phyloP scores from a whole-genome alignment of 2,113 vertebrate genomes.

The Gallinago jamesoni region DNA sequence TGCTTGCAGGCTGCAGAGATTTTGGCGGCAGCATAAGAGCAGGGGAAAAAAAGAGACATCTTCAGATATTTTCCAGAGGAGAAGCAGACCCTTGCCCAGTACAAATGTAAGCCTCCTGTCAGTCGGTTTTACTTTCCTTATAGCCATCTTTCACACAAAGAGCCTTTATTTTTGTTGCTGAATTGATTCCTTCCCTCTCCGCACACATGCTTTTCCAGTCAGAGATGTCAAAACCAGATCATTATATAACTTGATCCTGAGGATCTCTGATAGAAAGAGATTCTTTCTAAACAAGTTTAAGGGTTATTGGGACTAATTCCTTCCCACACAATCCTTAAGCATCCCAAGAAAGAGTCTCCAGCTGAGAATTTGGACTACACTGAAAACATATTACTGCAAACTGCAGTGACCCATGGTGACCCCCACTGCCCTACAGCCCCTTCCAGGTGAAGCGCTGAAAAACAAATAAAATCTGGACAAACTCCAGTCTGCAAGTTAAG shows the following conservation, averaged over 20 bases:
- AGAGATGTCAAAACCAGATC: conserved; percentile 26
- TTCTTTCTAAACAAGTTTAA: conserved; percentile 51
- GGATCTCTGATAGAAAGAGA: conserved; percentile 28
- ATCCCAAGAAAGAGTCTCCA: conserved; percentile 69
- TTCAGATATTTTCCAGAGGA: background rate
- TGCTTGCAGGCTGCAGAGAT: background rate
- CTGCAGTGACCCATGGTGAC: conserved; percentile 46
- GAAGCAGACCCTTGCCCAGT: background rate
- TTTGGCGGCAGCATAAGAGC: background rate
- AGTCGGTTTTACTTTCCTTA: background rate
- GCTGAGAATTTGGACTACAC: conserved; percentile 70
- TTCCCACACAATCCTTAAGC: conserved; percentile 54
- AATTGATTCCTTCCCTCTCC: conserved; percentile 1
- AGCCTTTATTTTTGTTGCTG: conserved; percentile 19
- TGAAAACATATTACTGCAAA: conserved; percentile 63
- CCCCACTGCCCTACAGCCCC: conserved; percentile 30
- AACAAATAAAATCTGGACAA: conserved; percentile 42
- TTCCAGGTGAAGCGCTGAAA: conserved; percentile 57
- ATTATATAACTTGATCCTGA: conserved; percentile 25
- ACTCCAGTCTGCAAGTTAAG: conserved; percentile 11
- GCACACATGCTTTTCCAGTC: background rate
- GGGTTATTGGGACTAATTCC: conserved; percentile 50
- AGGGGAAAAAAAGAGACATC: background rate
- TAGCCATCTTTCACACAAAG: conserved; percentile 21
- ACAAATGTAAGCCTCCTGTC: background rate